phyloP scores from a whole-genome alignment of 2,797 vertebrate genomes.

The Ispidina lecontei region DNA sequence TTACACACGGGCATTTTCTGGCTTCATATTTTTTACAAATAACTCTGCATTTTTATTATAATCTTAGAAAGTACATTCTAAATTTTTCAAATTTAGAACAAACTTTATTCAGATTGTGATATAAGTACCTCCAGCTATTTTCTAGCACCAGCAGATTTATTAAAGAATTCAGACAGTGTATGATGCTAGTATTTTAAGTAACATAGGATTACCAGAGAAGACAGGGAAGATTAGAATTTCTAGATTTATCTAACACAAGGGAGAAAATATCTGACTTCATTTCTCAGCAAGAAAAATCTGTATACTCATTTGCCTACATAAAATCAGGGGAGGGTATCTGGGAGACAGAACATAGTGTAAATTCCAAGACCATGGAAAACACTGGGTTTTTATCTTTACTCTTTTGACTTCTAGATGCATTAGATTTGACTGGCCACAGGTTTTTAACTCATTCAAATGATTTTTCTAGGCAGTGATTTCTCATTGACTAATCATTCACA shows the following conservation, averaged over 20 bases:
- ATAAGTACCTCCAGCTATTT: background rate
- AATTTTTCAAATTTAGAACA: background rate
- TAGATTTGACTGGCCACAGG: background rate
- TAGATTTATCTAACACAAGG: background rate
- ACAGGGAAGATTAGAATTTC: background rate
- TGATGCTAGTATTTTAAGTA: background rate
- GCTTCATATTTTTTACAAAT: background rate
- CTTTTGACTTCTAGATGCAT: background rate
- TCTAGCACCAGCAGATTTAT: background rate
- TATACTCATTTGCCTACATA: background rate
- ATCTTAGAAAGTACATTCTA: background rate
- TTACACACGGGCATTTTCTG: background rate
- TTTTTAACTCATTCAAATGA: background rate
- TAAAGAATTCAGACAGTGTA: background rate
- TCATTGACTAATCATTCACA: constrained; percentile 59
- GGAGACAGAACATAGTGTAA: background rate
- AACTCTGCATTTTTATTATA: background rate
- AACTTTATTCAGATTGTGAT: background rate
- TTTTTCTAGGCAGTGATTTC: constrained; percentile 15
- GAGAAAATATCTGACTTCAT: background rate
- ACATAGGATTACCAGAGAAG: background rate
- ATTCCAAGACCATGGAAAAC: background rate
- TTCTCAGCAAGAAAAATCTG: background rate
- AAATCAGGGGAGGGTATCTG: background rate
- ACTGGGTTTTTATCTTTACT: background rate